Percentiles rank a stretch among this genome's conserved stretches.
These are phyloP conservation scores for Masticophis lateralis DNA, from an alignment of 2,797 vertebrate species.

Conservation along the genomic window DNA sequence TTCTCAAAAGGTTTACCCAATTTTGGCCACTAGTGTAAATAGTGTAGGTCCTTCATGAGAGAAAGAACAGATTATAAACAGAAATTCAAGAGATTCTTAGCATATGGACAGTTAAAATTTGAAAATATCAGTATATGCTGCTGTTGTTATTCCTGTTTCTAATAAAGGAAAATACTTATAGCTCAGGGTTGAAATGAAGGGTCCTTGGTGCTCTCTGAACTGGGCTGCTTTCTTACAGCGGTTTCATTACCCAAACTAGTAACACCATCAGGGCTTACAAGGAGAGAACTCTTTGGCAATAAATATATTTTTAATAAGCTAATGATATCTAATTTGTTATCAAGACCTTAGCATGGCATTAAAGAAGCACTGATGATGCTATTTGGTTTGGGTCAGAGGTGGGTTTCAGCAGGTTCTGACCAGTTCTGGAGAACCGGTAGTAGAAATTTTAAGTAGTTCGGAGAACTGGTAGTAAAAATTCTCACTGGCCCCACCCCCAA, in stretches of 20 bases:
- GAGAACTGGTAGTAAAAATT: too few species aligned
- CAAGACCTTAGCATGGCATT: not conserved
- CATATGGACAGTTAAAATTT: not conserved
- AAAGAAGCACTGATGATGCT: not conserved
- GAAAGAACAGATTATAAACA: not conserved
- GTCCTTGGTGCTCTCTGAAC: not conserved
- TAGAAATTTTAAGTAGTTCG: too few species aligned
- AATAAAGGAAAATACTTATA: not conserved
- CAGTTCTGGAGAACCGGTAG: too few species aligned
- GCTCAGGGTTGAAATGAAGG: not conserved
- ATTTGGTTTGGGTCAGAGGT: not conserved
- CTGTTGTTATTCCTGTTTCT: not conserved
- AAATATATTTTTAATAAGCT: not conserved
- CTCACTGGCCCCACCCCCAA: too few species aligned
- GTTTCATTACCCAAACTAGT: not conserved
- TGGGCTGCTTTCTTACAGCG: not conserved
- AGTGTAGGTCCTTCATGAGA: not conserved
- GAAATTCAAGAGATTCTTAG: not conserved
- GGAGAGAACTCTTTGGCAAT: not conserved
- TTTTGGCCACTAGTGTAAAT: not conserved
- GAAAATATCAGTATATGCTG: not conserved
- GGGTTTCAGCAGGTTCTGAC: too few species aligned
- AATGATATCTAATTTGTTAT: not conserved
- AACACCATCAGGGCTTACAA: not conserved
- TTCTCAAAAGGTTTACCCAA: too few species aligned